phyloP scores from a whole-genome alignment of 2,888 invertebrate species.

The Pinctada fucata region DNA sequence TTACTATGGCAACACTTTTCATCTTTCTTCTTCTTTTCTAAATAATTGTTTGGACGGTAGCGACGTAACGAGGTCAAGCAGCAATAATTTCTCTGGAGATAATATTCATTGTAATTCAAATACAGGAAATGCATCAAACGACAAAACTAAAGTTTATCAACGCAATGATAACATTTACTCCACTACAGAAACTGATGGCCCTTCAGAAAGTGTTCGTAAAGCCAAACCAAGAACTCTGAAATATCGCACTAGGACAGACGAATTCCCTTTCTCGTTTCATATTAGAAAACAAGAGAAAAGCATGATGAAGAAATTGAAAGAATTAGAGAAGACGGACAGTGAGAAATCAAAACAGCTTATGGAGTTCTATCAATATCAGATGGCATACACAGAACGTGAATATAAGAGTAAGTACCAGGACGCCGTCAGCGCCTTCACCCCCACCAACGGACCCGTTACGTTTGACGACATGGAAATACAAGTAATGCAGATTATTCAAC shows the following conservation, averaged over 20 bases:
- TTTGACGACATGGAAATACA: constrained; percentile 33
- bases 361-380: constrained; percentile 40
- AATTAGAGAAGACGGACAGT: constrained; percentile 28
- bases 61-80: neutral
- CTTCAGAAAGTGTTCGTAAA: neutral
- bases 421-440: neutral
- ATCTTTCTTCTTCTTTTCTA: neutral
- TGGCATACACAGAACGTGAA: constrained; percentile 28
- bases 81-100: neutral
- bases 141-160: neutral
- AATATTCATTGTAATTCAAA: neutral
- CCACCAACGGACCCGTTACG: neutral
- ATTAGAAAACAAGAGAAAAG: constrained; percentile 38
- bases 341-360: constrained; percentile 35
- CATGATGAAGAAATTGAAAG: constrained; percentile 39
- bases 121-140: neutral
- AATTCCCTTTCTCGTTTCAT: constrained; percentile 31
- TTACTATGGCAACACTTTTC: neutral
- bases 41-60: neutral
- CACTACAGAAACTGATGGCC: neutral
- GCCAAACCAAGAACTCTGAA: constrained; percentile 15
- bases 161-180: neutral
- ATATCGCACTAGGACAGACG: constrained; percentile 25
- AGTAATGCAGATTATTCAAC: constrained; percentile 37
- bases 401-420: constrained; percentile 22